Percentiles rank a stretch among this genome's conserved stretches.
Evolutionary conservation across 2,888 invertebrate genomes (phyloP).

Genomic region (Nowickia ferox): DNA sequence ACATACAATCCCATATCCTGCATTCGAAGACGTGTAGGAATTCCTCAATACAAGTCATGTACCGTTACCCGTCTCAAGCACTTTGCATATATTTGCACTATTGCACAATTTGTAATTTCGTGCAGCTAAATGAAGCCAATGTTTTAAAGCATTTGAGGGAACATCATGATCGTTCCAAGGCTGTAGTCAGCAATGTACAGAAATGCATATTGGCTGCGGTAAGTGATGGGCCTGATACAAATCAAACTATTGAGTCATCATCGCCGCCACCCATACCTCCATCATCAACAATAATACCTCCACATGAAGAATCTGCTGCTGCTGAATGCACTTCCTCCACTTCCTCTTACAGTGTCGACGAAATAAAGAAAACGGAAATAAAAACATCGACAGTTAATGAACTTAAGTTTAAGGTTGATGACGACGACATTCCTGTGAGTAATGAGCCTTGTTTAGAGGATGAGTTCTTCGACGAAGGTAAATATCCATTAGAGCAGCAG

Average conservation of each 20-base stretch:
- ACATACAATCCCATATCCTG: constrained; percentile 73
- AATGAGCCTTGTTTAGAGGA: constrained; percentile 68
- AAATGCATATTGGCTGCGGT: constrained; percentile 75
- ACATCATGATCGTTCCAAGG: constrained; percentile 72
- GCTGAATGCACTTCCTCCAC: neutral
- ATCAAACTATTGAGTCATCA: constrained; percentile 17
- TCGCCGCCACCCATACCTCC: neutral
- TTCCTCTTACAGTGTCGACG: neutral
- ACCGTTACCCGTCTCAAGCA: constrained; percentile 73
- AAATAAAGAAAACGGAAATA: neutral
- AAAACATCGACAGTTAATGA: neutral
- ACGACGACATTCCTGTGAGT: constrained; percentile 65
- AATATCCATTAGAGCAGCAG: constrained; percentile 41
- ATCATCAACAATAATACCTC: neutral
- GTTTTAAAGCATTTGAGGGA: constrained; percentile 76
- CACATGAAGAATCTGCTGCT: neutral
- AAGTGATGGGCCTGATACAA: constrained; percentile 64
- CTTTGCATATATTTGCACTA: constrained; percentile 74
- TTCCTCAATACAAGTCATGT: constrained; percentile 71
- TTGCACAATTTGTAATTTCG: constrained; percentile 76
- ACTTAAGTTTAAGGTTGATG: constrained; percentile 56
- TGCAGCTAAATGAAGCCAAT: constrained; percentile 77
- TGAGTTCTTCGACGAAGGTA: constrained; percentile 45
- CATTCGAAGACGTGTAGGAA: constrained; percentile 74
- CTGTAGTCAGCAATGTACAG: constrained; percentile 64